Evolutionary conservation across 2,113 vertebrate genomes (phyloP), one percentile per base, ranked within the genome.

Genomic region (Indri indri): DNA sequence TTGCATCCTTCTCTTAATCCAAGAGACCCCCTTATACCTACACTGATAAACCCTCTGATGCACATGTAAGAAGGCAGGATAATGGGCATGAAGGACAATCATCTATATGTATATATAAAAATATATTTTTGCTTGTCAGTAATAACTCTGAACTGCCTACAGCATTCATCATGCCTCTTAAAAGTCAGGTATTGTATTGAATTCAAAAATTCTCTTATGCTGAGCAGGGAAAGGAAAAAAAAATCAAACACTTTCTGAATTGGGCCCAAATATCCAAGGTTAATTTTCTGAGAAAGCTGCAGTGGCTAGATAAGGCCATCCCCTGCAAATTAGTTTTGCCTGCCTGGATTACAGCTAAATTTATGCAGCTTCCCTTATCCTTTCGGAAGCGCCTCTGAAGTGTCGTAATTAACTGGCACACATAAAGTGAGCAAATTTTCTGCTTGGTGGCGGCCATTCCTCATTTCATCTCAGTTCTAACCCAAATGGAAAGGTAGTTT

Each of bases 221-320:
- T 98, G 99, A 98, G 98, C 96, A 98, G 98, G 98, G 98, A 98
- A 97, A 98, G 98, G 95, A 95, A 97, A 99, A 98, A 99, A 99
- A 99, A 99, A 99, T 99, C 99, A 99, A 99, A 99, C 99, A 99
- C 99, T 99, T 99, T 99, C 99, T 99, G 99, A 99, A 99, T 99
- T 99, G 99, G 99, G 99, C 99, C 99, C 99, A 99, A 99, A 99
- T 99, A 99, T 99, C 99, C 99, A 99, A 99, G 99, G 99, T 99
- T 99, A 99, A 99, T 99, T 99, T 99, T 99, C 99, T 99, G 99
- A 99, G 99, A 99, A 99, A 99, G 99, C 99, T 99, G 99, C 99
- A 99, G 99, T 92, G 98, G 99, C 99, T 99, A 99, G 99, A 99
- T 99, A 99, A 99, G 99, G 99, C 99, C 99, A 98, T 99, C 99